Conservation (phyloP, 2,888 invertebrate species). For the Argyra leucocephala region DNA sequence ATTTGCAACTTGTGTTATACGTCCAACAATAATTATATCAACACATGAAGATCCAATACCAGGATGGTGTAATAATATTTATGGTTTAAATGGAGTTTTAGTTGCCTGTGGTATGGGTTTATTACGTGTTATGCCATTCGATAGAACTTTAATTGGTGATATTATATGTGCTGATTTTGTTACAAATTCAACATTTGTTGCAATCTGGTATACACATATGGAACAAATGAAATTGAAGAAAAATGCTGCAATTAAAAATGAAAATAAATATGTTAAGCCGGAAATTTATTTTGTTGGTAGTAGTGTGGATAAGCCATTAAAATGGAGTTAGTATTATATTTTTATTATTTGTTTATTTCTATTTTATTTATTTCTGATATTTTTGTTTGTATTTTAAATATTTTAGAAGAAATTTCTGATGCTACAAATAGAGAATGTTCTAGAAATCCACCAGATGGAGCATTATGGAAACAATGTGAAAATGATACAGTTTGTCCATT, state of each 20-base stretch:
- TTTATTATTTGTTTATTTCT: neutral
- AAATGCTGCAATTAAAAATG: conserved; percentile 5
- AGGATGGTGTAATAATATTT: conserved; percentile 28
- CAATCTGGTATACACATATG: conserved; percentile 26
- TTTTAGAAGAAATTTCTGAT: conserved; percentile 19
- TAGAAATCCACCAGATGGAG: conserved; percentile 19
- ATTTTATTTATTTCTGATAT: neutral
- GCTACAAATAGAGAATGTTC: conserved; percentile 10
- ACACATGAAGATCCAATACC: conserved; percentile 29
- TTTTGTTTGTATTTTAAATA: neutral
- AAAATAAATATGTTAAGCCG: conserved; percentile 20
- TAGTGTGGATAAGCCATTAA: conserved; percentile 22
- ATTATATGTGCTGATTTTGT: conserved; percentile 31
- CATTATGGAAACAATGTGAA: conserved; percentile 24
- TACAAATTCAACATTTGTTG: conserved; percentile 28
- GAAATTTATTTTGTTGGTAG: conserved; percentile 25
- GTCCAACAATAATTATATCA: conserved; percentile 29
- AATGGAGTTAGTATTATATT: conserved; percentile 20
- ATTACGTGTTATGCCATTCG: conserved; percentile 22
- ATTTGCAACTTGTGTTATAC: conserved; percentile 26
- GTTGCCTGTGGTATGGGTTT: conserved; percentile 26
- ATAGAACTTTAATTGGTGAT: conserved; percentile 21
- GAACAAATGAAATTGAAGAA: conserved; percentile 42
- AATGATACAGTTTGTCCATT: conserved; percentile 22
- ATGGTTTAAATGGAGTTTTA: conserved; percentile 27